Base-by-base conservation (phyloP, 2,113 vertebrate species). In the Castor canadensis region DNA sequence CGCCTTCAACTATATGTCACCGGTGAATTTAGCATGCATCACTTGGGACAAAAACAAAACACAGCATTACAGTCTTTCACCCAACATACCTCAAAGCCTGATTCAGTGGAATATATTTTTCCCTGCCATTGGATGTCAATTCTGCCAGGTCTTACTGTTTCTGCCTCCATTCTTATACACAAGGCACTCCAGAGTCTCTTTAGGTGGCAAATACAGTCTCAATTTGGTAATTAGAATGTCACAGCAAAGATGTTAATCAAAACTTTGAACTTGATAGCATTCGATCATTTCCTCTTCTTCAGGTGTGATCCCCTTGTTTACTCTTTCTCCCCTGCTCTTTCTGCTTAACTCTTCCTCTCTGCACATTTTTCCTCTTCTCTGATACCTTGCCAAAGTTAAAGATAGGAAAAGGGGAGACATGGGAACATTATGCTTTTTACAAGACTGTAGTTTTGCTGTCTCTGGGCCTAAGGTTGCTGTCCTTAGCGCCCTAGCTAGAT, bases 181-280 rank as follows among this genome's bases (percentile, higher is more conserved):
- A 80, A 84, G 75, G 32, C 54, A 56, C 6, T 85, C 47, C 54
- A 77, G 85, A 58, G 77, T 89, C 83, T 60, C 52, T 86, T 76
- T 15, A 67, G 73, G 16, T 81, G 67, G 56, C 60, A 77, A 73
- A 89, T 38, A 64, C 66, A 79, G 58, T 93, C 80, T 93, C 56
- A 67, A 16, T 87, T 82, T 73, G 72, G 75, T 92, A 87, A 93
- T 93, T 94, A 95, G 67, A 83, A 75, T 79, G 83, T 91, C 49
- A 77, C 0, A 0, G 56, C 10, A 32, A 83, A 82, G 77, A 83
- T 79, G 56, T 40, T 79, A 40, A 79, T 87, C 62, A 87, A 56
- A 89, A 83, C 47, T 43, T 54, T 45, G 92, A 84, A 75, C 0
- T 1, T 54, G 73, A 83, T 58, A 54, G 47, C 13, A 32, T 35